These are phyloP conservation scores for Gorsachius goisagi DNA, from an alignment of 2,113 vertebrate genomes.

Conservation along the genomic window DNA sequence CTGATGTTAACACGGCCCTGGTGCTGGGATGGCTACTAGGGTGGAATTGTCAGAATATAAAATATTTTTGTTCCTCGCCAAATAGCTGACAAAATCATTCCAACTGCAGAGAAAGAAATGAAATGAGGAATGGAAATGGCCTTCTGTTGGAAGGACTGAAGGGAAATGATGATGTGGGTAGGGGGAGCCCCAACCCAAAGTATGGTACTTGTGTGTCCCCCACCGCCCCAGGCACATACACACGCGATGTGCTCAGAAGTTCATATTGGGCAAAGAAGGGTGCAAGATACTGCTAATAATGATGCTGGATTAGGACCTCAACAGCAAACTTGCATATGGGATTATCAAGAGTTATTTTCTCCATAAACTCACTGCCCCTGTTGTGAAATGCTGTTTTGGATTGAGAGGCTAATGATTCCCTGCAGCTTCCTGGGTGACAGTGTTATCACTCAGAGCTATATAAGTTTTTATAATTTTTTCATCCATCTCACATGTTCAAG, in stretches of 20 bases:
- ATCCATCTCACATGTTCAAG: neutral
- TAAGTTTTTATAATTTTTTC: neutral
- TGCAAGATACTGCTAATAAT: neutral
- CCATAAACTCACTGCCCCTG: neutral
- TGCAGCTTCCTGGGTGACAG: neutral
- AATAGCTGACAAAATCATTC: neutral
- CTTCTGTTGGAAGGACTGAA: neutral
- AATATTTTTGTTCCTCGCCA: neutral
- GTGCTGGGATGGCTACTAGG: neutral
- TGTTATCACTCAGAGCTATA: neutral
- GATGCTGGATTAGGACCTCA: neutral
- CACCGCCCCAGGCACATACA: neutral
- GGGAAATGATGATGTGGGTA: neutral
- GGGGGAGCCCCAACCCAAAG: neutral
- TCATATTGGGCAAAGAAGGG: neutral
- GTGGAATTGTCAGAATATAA: neutral
- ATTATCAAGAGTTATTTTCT: neutral
- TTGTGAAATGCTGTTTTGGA: neutral
- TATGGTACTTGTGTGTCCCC: neutral
- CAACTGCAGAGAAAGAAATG: neutral
- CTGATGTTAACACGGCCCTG: neutral
- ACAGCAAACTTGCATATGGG: neutral
- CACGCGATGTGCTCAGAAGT: neutral
- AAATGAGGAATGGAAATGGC: neutral
- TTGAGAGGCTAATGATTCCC: neutral